Percentiles rank a stretch among this genome's conserved stretches.
These are phyloP conservation scores for Drosophila ustulata DNA, from an alignment of 2,888 invertebrate species.

Conservation along the genomic window DNA sequence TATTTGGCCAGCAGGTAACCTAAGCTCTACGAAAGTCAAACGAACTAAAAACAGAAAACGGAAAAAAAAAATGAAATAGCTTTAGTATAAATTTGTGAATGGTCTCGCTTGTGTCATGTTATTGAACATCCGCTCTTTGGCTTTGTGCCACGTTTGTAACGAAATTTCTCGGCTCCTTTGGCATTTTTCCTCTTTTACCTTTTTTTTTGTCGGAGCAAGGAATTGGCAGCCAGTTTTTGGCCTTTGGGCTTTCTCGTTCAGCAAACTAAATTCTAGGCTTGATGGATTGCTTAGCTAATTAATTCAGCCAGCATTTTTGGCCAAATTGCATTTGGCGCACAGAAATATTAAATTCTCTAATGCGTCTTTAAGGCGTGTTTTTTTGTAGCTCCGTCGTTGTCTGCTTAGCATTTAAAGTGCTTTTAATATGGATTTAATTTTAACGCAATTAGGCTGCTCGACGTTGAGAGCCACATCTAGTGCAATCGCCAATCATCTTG, in stretches of 20 bases:
- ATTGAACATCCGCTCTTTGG: conserved; percentile 14
- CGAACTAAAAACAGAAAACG: background rate
- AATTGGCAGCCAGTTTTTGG: conserved; percentile 5
- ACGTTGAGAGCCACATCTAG: conserved; percentile 20
- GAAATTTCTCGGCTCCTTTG: conserved; percentile 16
- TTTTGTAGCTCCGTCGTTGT: background rate
- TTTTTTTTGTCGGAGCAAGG: background rate
- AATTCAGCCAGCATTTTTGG: conserved; percentile 50
- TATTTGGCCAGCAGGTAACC: conserved; percentile 5
- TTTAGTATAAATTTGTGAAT: conserved; percentile 26
- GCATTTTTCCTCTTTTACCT: conserved; percentile 29
- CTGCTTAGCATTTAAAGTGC: conserved; percentile 69
- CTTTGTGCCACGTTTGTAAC: conserved; percentile 3
- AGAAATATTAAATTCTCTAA: conserved; percentile 52
- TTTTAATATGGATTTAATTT: conserved; percentile 51
- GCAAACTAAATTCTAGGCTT: conserved; percentile 42
- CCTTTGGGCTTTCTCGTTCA: conserved; percentile 8
- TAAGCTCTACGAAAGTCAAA: conserved; percentile 6
- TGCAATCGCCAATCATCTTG: conserved; percentile 10
- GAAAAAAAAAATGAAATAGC: background rate
- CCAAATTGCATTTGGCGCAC: conserved; percentile 53
- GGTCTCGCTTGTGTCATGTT: conserved; percentile 27
- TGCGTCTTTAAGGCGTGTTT: conserved; percentile 29
- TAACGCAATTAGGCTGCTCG: conserved; percentile 58
- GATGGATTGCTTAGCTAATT: conserved; percentile 71